Base-by-base conservation (phyloP, 2,888 invertebrate genomes). In the Himalopsyche japonica region DNA sequence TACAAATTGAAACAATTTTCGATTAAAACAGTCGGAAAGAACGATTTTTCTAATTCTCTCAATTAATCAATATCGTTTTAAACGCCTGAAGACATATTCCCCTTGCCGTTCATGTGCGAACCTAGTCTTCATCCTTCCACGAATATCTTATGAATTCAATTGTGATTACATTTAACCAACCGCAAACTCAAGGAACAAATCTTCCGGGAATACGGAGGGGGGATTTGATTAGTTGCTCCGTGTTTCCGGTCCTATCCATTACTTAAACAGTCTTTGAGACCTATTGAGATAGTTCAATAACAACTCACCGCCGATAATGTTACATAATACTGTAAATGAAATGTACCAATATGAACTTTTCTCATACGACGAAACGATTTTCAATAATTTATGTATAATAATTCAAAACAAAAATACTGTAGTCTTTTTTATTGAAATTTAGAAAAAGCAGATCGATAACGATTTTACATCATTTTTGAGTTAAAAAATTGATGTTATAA, bases 141-240 rank as follows among this genome's bases (percentile, higher is more conserved):
- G 84, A 85, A 85, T 79, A 85, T 86, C 83, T 87, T 78, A 82
- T 82, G 86, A 87, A 87, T 87, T 87, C 86, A 87, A 87, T 87
- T 85, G 87, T 86, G 85, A 87, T 87, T 86, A 86, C 86, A 86
- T 87, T 85, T 85, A 87, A 87, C 87, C 86, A 87, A 87, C 87
- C 87, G 87, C 87, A 87, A 85, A 84, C 83, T 86, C 85, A 83
- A 86, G 85, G 85, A 85, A 85, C 86, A 86, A 86, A 86, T 86
- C 86, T 86, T 85, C 85, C 47, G 86, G 86, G 86, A 86, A 86
- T 86, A 86, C 84, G 83, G 82, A 85, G 83, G 83, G 81, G 85
- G 83, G 85, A 85, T 85, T 86, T 86, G 86, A 86, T 86, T 86
- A 86, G 86, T 85, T 86, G 85, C 81, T 79, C 81, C 84, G 48